Evolutionary conservation across 2,888 invertebrate genomes (phyloP).

Genomic region (Callosobruchus maculatus): DNA sequence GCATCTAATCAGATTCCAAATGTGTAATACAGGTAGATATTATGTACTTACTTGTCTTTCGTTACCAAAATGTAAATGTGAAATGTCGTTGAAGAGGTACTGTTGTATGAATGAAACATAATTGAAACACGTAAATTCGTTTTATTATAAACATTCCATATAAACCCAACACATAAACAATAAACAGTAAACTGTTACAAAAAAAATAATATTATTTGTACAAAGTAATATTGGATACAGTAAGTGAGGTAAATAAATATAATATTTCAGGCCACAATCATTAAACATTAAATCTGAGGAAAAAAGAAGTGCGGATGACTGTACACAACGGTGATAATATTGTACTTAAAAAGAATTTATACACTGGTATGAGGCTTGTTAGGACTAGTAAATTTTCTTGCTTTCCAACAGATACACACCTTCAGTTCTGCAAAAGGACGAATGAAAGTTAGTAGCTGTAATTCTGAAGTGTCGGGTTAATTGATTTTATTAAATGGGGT

Average conservation of each 20-base stretch:
- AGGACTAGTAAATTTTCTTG: slow-evolving; percentile 43
- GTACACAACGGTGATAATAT: slow-evolving; percentile 48
- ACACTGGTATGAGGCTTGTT: slow-evolving; percentile 48
- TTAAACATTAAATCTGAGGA: slow-evolving; percentile 25
- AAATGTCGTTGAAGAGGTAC: too few relatives aligned
- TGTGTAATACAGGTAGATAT: too few relatives aligned
- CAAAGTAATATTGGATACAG: slow-evolving; percentile 33
- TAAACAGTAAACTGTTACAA: slow-evolving; percentile 43
- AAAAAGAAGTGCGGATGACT: slow-evolving; percentile 44
- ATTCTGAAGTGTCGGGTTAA: too few relatives aligned
- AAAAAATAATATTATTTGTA: slow-evolving; percentile 41
- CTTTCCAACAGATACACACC: slow-evolving; percentile 49
- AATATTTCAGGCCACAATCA: slow-evolving; percentile 21
- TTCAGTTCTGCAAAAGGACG: slow-evolving; percentile 55
- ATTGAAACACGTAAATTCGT: slow-evolving; percentile 16
- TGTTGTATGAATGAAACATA: slow-evolving; percentile 12
- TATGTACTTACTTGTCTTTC: too few relatives aligned
- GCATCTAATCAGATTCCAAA: too few relatives aligned
- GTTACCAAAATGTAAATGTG: too few relatives aligned
- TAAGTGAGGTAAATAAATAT: slow-evolving; percentile 39
- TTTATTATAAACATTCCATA: slow-evolving; percentile 48
- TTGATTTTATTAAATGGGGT: too few relatives aligned
- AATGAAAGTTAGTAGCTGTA: too few relatives aligned
- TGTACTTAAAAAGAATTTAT: slow-evolving; percentile 41
- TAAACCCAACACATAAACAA: slow-evolving; percentile 50